These are phyloP conservation scores for Forbesichthys papilliferus DNA, from an alignment of 2,113 vertebrate genomes.

Conservation along the genomic window DNA sequence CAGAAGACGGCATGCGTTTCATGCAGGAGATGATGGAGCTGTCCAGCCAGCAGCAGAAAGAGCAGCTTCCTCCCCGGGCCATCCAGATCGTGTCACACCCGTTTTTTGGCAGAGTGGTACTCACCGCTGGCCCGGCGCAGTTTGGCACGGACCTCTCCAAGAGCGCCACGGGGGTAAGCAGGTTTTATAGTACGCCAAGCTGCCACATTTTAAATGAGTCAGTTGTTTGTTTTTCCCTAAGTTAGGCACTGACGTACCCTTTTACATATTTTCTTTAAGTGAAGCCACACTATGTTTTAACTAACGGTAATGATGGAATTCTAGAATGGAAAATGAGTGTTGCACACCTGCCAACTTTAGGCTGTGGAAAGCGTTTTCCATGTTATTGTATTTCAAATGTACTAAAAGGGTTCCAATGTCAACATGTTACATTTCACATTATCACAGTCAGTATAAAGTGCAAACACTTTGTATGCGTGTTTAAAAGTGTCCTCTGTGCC, in stretches of 20 bases:
- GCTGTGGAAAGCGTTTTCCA: too few relatives aligned
- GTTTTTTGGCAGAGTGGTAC: constrained; percentile 92
- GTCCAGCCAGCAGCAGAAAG: constrained; percentile 98
- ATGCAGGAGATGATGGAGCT: constrained; percentile 99
- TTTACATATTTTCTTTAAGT: constrained; percentile 11
- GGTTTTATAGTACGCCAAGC: constrained; percentile 4
- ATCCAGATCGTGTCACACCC: constrained; percentile 96
- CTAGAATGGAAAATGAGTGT: too few relatives aligned
- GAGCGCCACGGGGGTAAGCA: constrained; percentile 86
- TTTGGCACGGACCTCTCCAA: constrained; percentile 95
- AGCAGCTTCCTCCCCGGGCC: constrained; percentile 94
- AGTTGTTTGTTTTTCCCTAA: constrained; percentile 17
- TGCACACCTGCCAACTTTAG: too few relatives aligned
- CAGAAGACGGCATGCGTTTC: constrained; percentile 95
- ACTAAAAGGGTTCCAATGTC: too few relatives aligned
- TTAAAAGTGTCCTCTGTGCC: too few relatives aligned
- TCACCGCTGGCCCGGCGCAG: constrained; percentile 95
- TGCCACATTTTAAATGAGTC: constrained; percentile 13
- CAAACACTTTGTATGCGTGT: too few relatives aligned
- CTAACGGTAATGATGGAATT: too few relatives aligned
- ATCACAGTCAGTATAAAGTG: too few relatives aligned
- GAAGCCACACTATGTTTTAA: constrained; percentile 3
- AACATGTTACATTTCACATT: too few relatives aligned
- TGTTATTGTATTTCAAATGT: too few relatives aligned
- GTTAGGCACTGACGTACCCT: constrained; percentile 2